Base-by-base conservation (phyloP, 2,888 invertebrate genomes). In the Eupeodes luniger region DNA sequence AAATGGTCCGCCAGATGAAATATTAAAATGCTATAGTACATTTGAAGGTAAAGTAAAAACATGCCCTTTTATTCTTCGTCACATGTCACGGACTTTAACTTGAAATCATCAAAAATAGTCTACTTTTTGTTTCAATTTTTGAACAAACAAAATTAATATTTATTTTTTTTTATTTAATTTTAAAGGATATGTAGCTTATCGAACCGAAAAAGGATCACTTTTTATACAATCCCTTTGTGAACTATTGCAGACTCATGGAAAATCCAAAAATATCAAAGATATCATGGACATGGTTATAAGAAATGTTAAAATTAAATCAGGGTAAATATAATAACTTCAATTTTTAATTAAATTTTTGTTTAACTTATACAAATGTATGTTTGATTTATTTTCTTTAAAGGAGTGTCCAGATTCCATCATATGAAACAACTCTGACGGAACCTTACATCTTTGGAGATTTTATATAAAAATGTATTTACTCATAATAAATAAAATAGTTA, bases 1-100 rank as follows among this genome's bases (percentile, higher is more conserved):
- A 4, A 89, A 89, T 62, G 92, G 92, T 19, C 79, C 89, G 51
- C 92, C 93, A 3, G 90, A 90, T 81, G 93, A 93, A 88, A 93
- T 93, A 69, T 89, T 93, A 0, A 93, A 93, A 84, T 93, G 92
- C 66, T 94, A 93, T 62, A 93, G 94, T 84, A 93, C 93, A 57
- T 93, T 91, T 77, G 93, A 93, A 87, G 94, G 92, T 91, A 85
- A 27, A 27, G 27, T 62, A 49, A 78, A 19, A 2, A 10, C n/a
- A 2, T 49, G 14, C 53, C 34, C 36, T 59, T 44, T 69, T 27
- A 27, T 62, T 61, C 51, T n/a, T 12, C 7, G 44, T 0, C 27
- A 57, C 55, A 53, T 40, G 27, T 27, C 36, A n/a, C 6, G 40
- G 5, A 40, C 10, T 14, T 19, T 59, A 62, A 62, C 10, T 1